Evolutionary conservation across 2,113 vertebrate species (phyloP).

Genomic region (Myotis yumanensis): DNA sequence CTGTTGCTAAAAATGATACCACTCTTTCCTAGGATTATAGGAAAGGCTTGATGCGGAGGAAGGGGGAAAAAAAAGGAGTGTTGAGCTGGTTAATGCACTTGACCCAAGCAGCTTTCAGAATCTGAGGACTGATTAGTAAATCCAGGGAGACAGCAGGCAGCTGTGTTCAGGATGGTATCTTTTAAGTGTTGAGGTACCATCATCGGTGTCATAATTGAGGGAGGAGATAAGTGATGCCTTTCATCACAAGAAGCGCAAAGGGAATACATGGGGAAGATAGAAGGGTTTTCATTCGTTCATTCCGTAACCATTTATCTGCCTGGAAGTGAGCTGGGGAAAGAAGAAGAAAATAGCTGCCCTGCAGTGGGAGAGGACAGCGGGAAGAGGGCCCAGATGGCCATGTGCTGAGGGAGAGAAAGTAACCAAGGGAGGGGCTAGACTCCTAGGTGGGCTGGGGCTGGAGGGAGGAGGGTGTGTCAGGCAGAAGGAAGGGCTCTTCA

Average conservation of each 20-base stretch:
- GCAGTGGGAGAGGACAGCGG: background rate
- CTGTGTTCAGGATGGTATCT: background rate
- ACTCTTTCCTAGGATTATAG: background rate
- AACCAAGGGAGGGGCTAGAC: background rate
- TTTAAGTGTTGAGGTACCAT: background rate
- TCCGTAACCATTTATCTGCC: constrained; percentile 17
- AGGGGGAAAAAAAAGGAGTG: background rate
- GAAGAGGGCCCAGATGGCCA: rapidly evolving
- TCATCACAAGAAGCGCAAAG: constrained; percentile 15
- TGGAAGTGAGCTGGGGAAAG: background rate
- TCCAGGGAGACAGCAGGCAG: constrained; percentile 43
- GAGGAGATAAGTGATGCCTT: constrained; percentile 27
- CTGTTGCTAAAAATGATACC: constrained; percentile 65
- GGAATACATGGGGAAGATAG: background rate
- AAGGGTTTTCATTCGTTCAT: background rate
- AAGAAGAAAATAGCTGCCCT: background rate
- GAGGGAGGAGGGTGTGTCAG: background rate
- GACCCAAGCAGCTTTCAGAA: constrained; percentile 35
- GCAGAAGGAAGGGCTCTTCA: too few species aligned
- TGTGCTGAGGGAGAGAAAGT: too few species aligned
- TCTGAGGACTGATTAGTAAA: constrained; percentile 69
- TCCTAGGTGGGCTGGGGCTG: background rate
- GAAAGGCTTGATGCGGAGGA: background rate
- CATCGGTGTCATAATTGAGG: background rate
- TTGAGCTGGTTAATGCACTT: constrained; percentile 16